Base-by-base conservation (phyloP, 2,888 invertebrate species). In the Nematopogon swammerdamellus region DNA sequence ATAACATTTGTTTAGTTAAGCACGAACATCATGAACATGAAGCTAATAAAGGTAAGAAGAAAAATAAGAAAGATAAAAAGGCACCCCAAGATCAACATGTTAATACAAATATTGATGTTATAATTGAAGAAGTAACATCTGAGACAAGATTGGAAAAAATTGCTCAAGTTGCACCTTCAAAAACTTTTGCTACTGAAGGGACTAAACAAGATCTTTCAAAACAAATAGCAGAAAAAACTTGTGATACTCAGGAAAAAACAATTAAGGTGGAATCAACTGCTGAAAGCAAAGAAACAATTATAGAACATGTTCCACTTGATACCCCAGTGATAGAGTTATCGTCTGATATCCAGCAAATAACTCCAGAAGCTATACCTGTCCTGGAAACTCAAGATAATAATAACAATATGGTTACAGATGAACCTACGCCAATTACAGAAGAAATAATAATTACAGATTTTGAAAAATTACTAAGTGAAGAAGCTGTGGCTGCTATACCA, bases 361-460 rank as follows among this genome's bases (percentile, higher is more conserved):
- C n/a, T n/a, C n/a, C n/a, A n/a, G n/a, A n/a, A n/a, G n/a, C n/a
- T n/a, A n/a, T n/a, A n/a, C n/a, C n/a, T n/a, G n/a, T n/a, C n/a
- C n/a, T n/a, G n/a, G n/a, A n/a, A 52, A 48, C 58, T 18, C 50
- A 61, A 11, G 68, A 71, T 49, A 57, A 63, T 51, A 70, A 71
- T 52, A 77, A 74, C 47, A 75, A 72, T 51, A 71, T 62, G 44
- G 46, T 64, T 2, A 75, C 76, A 51, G 63, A 64, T 58, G 76
- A 77, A 62, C 60, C 76, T 29, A 58, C 58, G 20, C 52, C 58
- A 6, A 8, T 25, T 25, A 25, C 25, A 6, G 25, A 25, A 18
- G 60, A 64, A 53, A 52, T 56, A 18, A 47, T 60, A 29, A 46
- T 57, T 36, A 52, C 60, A 19, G 56, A 53, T 19, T 54, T 63